Evolutionary conservation across 2,888 invertebrate genomes (phyloP), one percentile per base, ranked within the genome.

Genomic region (Serripes groenlandicus): DNA sequence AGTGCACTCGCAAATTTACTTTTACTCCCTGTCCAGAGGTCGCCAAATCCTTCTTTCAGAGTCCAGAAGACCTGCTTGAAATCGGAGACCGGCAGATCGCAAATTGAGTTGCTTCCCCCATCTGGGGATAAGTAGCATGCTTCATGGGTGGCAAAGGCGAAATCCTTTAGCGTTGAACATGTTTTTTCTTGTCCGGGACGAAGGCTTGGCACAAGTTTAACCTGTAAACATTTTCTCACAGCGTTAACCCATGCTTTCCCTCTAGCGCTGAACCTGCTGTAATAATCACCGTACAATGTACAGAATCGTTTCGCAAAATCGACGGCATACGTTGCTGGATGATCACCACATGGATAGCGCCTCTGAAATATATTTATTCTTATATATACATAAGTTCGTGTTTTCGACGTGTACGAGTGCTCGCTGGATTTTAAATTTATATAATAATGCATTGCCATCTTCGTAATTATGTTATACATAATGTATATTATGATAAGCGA

Each of bases 141-240:
- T 0, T 56, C 21, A 30, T 83, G 81, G 9, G 76, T 66, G 15
- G 54, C 32, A 18, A 81, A 79, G 5, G 81, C 83, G 3, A 37
- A 30, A 2, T 64, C 21, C 37, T 77, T 78, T 15, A 86, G 52
- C 58, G 69, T 35, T 3, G 54, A 42, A 35, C 86, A 86, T 1
- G 73, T 68, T 1, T 42, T 34, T 7, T 54, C 0, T 7, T 52
- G 56, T 28, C 56, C 78, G 9, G 81, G 81, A 28, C 83, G 66
- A 2, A 86, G 56, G 2, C 77, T 35, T 32, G 83, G 83, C 4
- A 82, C 82, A 9, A 86, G 70, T 9, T 73, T 34, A 9, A 81
- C 79, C 71, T 86, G 81, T 3, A 86, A 60, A 75, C 86, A 86
- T 62, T 72, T 83, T 3, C 78, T 64, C 0, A 84, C 84, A 35